phyloP scores from a whole-genome alignment of 2,888 invertebrate genomes.

The Drosophila barbarae region DNA sequence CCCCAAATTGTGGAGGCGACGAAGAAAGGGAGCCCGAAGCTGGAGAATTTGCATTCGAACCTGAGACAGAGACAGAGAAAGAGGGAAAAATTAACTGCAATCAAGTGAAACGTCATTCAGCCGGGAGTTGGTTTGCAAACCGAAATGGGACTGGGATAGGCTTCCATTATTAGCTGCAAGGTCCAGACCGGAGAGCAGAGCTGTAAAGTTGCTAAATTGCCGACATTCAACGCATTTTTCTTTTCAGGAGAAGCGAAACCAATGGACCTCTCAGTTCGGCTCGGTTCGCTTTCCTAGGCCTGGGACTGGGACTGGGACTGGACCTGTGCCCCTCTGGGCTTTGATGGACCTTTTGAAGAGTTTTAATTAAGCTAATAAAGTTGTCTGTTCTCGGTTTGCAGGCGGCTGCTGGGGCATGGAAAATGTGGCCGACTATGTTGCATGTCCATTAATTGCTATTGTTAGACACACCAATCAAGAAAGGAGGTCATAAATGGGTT shows the following conservation, averaged over 20 bases:
- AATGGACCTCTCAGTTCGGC: conserved; percentile 45
- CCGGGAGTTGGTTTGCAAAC: conserved; percentile 25
- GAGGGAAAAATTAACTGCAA: conserved; percentile 73
- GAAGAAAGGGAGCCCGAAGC: conserved; percentile 36
- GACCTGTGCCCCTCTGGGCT: conserved; percentile 26
- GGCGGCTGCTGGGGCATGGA: conserved; percentile 22
- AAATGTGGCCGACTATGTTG: conserved; percentile 46
- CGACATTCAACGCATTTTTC: conserved; percentile 68
- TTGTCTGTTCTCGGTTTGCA: conserved; percentile 46
- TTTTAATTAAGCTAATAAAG: conserved; percentile 75
- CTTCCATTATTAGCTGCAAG: conserved; percentile 53
- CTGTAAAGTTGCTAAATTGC: conserved; percentile 73
- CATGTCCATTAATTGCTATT: conserved; percentile 68
- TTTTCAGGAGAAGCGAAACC: conserved; percentile 55
- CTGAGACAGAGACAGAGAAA: conserved; percentile 28
- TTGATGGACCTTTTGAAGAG: conserved; percentile 69
- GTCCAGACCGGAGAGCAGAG: conserved; percentile 32
- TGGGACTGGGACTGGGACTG: background rate
- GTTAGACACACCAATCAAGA: conserved; percentile 63
- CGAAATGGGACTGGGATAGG: conserved; percentile 38
- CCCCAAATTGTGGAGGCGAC: conserved; percentile 13
- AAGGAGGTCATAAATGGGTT: conserved; percentile 54
- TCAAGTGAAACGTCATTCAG: conserved; percentile 74
- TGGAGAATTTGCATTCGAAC: conserved; percentile 70
- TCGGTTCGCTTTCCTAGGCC: conserved; percentile 17